phyloP scores from a whole-genome alignment of 1,140 invertebrate genomes.

The Ladona fulva region DNA sequence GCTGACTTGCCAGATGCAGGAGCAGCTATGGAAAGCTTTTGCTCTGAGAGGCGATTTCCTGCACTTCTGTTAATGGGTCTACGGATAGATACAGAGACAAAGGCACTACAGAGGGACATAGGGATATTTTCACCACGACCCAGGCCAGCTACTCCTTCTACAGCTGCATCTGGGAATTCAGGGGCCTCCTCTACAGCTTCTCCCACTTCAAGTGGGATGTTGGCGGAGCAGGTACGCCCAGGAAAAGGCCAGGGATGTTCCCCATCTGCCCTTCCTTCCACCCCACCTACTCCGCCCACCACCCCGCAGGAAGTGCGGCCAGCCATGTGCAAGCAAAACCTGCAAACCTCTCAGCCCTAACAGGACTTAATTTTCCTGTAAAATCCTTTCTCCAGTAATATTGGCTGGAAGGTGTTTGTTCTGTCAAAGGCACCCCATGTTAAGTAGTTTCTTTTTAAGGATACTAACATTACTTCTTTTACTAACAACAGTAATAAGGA shows the following conservation, averaged over 20 bases:
- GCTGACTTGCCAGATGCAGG: neutral
- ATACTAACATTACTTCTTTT: no score
- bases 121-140: neutral
- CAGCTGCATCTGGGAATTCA: neutral
- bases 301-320: neutral
- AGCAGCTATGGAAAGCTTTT: neutral
- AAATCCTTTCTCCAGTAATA: neutral
- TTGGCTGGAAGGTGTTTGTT: neutral
- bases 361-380: neutral
- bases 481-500: no score
- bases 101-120: neutral
- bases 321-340: neutral
- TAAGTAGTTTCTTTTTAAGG: no score
- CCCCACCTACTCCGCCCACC: neutral
- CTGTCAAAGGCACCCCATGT: neutral
- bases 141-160: neutral
- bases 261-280: neutral
- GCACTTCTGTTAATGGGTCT: neutral
- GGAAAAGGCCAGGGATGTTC: neutral
- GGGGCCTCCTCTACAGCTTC: neutral
- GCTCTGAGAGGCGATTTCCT: neutral
- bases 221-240: neutral
- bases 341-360: neutral
- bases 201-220: neutral
- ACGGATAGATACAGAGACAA: neutral